Evolutionary conservation across 2,888 invertebrate genomes (phyloP).

Genomic region (Parnassius mnemosyne): DNA sequence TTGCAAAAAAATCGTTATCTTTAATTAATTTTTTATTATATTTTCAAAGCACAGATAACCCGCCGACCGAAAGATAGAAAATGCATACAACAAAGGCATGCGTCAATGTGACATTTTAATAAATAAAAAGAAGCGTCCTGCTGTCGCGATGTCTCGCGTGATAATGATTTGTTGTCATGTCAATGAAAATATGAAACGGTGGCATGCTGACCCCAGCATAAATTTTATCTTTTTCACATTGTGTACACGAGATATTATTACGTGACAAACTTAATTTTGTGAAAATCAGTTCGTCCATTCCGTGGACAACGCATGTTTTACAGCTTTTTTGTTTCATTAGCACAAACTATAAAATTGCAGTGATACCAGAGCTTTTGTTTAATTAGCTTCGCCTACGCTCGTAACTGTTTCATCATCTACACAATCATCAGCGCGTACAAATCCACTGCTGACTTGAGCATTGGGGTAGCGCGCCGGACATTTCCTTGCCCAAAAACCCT

Average conservation of each 20-base stretch:
- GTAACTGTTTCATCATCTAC: too few species aligned
- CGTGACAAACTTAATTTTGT: background rate
- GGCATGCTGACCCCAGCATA: conserved; percentile 33
- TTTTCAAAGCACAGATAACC: conserved; percentile 66
- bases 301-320: conserved; percentile 4
- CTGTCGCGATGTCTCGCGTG: conserved; percentile 34
- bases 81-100: conserved; percentile 52
- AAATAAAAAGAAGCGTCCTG: conserved; percentile 31
- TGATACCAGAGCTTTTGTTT: too few species aligned
- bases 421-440: too few species aligned
- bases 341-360: too few species aligned
- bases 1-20: conserved; percentile 40
- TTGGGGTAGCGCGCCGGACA: too few species aligned
- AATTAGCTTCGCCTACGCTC: too few species aligned
- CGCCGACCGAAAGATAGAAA: conserved; percentile 45
- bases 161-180: conserved; percentile 40
- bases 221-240: conserved; percentile 32
- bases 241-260: conserved; percentile 5
- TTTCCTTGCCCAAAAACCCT: too few species aligned
- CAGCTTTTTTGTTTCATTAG: too few species aligned
- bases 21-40: conserved; percentile 35
- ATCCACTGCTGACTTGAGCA: too few species aligned
- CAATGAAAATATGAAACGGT: conserved; percentile 24
- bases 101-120: conserved; percentile 33
- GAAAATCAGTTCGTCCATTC: conserved; percentile 9